Conservation (phyloP, 2,113 vertebrate genomes). For the Stigmatopora argus region DNA sequence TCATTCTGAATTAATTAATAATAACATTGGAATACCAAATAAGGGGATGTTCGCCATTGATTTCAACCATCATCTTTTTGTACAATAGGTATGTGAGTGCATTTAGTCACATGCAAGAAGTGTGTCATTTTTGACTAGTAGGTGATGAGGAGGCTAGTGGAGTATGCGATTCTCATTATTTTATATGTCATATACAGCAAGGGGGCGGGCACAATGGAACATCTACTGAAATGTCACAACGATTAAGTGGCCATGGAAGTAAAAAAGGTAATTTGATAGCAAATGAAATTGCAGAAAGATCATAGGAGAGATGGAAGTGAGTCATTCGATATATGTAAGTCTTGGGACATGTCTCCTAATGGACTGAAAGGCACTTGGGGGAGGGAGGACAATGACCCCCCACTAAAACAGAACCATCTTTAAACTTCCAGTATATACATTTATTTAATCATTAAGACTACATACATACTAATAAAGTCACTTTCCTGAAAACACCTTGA, state of each 20-base stretch:
- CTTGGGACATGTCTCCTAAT: not conserved
- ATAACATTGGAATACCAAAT: not conserved
- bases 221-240: constrained; percentile 51
- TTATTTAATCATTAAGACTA: not conserved
- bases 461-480: too few species aligned
- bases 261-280: constrained; percentile 29
- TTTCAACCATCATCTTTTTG: constrained; percentile 1
- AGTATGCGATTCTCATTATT: constrained; percentile 21
- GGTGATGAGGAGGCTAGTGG: constrained; percentile 6
- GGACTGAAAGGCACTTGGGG: not conserved
- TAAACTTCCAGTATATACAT: not conserved
- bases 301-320: constrained; percentile 12
- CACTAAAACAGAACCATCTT: not conserved
- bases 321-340: constrained; percentile 28
- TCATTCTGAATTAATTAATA: not conserved
- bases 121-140: constrained; percentile 11
- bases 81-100: not conserved
- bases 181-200: constrained; percentile 29
- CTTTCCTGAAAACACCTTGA: too few species aligned
- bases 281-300: constrained; percentile 21
- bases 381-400: not conserved
- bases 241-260: constrained; percentile 34
- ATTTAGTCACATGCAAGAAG: constrained; percentile 14
- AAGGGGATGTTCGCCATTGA: too few species aligned
- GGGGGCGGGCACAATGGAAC: constrained; percentile 15